These are phyloP conservation scores for Coenobita brevimanus DNA, from an alignment of 1,140 invertebrate species.

Conservation along the genomic window DNA sequence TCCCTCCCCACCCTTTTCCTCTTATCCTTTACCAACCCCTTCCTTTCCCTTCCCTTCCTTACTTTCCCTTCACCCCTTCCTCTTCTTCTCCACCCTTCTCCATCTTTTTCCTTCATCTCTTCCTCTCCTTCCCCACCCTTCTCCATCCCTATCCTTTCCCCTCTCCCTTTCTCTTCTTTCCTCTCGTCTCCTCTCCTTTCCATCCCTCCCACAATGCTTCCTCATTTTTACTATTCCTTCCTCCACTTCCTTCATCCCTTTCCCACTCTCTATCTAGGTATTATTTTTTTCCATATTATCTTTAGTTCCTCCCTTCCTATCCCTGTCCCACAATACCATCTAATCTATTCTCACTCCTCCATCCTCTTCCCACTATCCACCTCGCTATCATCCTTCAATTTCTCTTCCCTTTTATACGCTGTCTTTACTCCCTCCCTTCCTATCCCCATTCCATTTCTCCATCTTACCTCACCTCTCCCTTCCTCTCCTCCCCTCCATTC, in stretches of 20 bases:
- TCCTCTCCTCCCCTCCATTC: too few species aligned
- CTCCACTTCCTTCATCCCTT: not conserved
- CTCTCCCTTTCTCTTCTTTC: not conserved
- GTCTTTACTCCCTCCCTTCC: too few species aligned
- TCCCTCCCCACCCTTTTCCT: not conserved
- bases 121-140: not conserved
- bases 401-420: too few species aligned
- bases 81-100: not conserved
- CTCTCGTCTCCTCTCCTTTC: not conserved
- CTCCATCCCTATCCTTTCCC: not conserved
- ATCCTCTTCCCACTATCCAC: too few species aligned
- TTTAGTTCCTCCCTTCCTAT: not conserved
- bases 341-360: too few species aligned
- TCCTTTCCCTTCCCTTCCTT: too few species aligned
- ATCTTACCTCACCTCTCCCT: too few species aligned
- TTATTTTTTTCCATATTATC: not conserved
- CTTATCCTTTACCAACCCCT: not conserved
- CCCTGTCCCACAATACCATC: not conserved
- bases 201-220: not conserved
- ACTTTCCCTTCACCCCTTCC: not conserved
- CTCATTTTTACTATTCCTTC: not conserved
- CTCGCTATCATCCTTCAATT: too few species aligned
- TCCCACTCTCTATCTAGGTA: too few species aligned
- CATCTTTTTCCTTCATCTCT: not conserved
- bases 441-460: too few species aligned